Percentiles rank a stretch among this genome's conserved stretches.
Conservation (phyloP, 2,888 invertebrate species). For the Oscheius myriophilus region DNA sequence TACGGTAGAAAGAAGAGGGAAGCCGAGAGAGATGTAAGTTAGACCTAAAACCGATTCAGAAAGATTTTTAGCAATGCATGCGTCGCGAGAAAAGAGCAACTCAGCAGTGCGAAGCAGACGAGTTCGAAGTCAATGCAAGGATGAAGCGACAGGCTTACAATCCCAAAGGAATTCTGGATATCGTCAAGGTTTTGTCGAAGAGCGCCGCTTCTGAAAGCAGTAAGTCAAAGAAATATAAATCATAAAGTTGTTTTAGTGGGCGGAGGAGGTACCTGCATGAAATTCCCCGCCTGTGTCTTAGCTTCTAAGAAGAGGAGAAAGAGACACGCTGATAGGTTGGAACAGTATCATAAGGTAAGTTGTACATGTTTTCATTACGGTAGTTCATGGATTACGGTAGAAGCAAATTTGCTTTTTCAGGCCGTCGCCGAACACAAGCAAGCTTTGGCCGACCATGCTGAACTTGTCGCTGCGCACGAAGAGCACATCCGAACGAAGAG, state of each 20-base stretch:
- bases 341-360: conserved; percentile 49
- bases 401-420: conserved; percentile 3
- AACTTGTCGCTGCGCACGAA: conserved; percentile 33
- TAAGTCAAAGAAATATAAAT: no score
- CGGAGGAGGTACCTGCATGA: conserved; percentile 54
- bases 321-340: conserved; percentile 53
- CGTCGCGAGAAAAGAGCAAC: conserved; percentile 40
- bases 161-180: conserved; percentile 59
- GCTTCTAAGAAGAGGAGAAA: conserved; percentile 61
- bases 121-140: conserved; percentile 48
- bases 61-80: conserved; percentile 35
- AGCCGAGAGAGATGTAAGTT: conserved; percentile 49
- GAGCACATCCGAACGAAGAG: conserved; percentile 57
- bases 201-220: conserved; percentile 31
- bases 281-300: conserved; percentile 65
- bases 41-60: background rate
- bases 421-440: conserved; percentile 45
- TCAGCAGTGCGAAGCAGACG: conserved; percentile 52
- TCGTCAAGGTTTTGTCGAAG: conserved; percentile 58
- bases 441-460: conserved; percentile 39
- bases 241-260: background rate
- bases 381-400: no score
- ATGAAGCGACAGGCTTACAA: conserved; percentile 63
- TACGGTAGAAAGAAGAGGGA: conserved; percentile 61
- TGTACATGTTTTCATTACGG: no score